phyloP scores from a whole-genome alignment of 2,113 vertebrate species.

The Tringa solitaria region DNA sequence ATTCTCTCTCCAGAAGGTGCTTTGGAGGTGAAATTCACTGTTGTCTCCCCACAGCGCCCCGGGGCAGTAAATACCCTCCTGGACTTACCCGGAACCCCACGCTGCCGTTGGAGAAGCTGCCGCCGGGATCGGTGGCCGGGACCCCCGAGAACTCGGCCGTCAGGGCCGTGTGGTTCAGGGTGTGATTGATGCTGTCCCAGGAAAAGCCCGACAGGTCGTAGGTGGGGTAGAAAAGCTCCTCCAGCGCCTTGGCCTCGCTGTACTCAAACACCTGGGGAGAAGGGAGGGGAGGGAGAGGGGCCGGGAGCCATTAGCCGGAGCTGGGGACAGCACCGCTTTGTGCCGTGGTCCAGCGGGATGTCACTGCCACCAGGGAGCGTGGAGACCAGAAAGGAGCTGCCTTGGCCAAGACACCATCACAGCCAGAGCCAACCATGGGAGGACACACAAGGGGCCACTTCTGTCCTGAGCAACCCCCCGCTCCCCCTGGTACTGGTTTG shows the following conservation, averaged over 20 bases:
- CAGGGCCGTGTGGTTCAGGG: slow-evolving; percentile 63
- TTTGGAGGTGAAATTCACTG: fast-evolving
- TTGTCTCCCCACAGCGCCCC: neutral
- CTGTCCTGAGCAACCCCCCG: neutral
- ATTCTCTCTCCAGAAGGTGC: fast-evolving
- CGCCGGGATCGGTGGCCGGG: neutral
- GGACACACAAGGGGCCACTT: neutral
- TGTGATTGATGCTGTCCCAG: slow-evolving; percentile 74
- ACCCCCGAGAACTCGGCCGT: slow-evolving; percentile 67
- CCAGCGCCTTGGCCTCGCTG: slow-evolving; percentile 52
- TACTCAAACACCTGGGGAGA: slow-evolving; percentile 82
- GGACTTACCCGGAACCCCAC: slow-evolving; percentile 66
- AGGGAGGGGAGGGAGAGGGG: neutral
- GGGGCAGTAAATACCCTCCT: fast-evolving
- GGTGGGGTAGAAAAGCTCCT: slow-evolving; percentile 69
- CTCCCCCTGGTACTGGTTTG: too few relatives aligned
- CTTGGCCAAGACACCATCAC: neutral
- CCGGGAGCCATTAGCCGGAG: fast-evolving
- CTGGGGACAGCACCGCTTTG: fast-evolving
- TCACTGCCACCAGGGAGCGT: neutral
- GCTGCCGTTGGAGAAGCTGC: slow-evolving; percentile 70
- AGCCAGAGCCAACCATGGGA: too few relatives aligned
- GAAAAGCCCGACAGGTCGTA: slow-evolving; percentile 79
- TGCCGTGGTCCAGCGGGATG: fast-evolving
- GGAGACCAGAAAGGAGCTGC: neutral